These are phyloP conservation scores for Micronycteris hirsuta DNA, from an alignment of 2,113 vertebrate genomes.

Conservation along the genomic window DNA sequence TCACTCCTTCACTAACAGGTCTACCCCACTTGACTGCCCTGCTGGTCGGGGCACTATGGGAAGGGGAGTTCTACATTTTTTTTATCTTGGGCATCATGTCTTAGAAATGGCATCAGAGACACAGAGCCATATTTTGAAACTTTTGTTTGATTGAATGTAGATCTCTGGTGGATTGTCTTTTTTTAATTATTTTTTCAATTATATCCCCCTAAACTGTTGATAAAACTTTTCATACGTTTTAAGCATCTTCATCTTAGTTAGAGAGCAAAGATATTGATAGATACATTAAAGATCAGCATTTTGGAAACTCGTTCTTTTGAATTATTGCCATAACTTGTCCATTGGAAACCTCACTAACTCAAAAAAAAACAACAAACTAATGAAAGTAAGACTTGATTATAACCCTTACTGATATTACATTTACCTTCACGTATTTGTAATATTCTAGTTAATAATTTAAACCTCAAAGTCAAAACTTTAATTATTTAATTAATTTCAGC, in stretches of 20 bases:
- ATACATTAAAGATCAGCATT: not conserved
- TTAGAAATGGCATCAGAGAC: not conserved
- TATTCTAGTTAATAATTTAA: conserved; percentile 22
- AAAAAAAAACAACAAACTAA: not conserved
- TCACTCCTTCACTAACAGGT: too few relatives aligned
- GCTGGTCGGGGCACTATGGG: too few relatives aligned
- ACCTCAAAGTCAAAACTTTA: not conserved
- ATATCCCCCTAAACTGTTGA: not conserved
- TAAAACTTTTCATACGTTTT: not conserved
- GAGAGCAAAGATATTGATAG: not conserved
- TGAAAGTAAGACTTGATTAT: not conserved
- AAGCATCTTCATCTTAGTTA: not conserved
- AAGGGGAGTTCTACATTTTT: not conserved
- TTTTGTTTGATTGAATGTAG: not conserved
- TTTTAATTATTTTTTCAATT: not conserved
- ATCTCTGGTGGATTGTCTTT: not conserved
- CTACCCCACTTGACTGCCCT: too few relatives aligned
- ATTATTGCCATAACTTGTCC: not conserved
- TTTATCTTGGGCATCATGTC: not conserved
- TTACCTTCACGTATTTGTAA: not conserved
- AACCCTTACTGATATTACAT: not conserved
- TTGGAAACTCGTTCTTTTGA: not conserved
- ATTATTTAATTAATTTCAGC: not conserved
- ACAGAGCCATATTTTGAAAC: not conserved
- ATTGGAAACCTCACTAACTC: not conserved